phyloP scores from a whole-genome alignment of 2,888 invertebrate genomes.

The Hybos culiciformis region DNA sequence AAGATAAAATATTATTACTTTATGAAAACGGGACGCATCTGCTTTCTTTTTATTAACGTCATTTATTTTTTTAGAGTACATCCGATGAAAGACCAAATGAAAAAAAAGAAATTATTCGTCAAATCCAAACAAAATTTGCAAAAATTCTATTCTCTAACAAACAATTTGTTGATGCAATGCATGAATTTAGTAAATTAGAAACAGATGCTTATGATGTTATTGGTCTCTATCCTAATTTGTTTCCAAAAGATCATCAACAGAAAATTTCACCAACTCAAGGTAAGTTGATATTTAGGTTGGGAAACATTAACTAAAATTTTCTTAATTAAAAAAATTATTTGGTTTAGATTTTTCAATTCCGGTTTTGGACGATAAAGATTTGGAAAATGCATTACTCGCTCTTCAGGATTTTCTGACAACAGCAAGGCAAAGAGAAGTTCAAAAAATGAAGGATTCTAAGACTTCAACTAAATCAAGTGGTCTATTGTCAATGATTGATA shows the following conservation, averaged over 20 bases:
- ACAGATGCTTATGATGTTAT: slow-evolving; percentile 95
- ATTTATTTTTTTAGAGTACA: slow-evolving; percentile 49
- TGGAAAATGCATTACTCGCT: slow-evolving; percentile 77
- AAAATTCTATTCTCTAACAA: slow-evolving; percentile 82
- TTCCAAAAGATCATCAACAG: slow-evolving; percentile 30
- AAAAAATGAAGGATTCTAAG: slow-evolving; percentile 29
- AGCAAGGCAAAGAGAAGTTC: slow-evolving; percentile 42
- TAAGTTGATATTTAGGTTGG: slow-evolving; percentile 23
- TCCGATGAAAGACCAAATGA: slow-evolving; percentile 69
- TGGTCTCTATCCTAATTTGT: slow-evolving; percentile 80
- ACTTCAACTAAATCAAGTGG: slow-evolving; percentile 37
- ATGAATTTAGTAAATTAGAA: slow-evolving; percentile 73
- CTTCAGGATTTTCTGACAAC: slow-evolving; percentile 81
- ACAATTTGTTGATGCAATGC: slow-evolving; percentile 81
- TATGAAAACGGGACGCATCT: no score
- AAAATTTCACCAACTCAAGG: neutral
- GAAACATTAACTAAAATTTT: slow-evolving; percentile 3
- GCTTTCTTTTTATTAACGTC: neutral
- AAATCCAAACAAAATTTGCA: slow-evolving; percentile 83
- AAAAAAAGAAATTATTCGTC: slow-evolving; percentile 64
- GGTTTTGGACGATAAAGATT: slow-evolving; percentile 61
- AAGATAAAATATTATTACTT: neutral
- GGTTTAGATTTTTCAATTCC: slow-evolving; percentile 18
- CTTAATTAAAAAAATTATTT: slow-evolving; percentile 8
- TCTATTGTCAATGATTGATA: slow-evolving; percentile 86